These are phyloP conservation scores for Sycophila sp. DNA, from an alignment of 1,140 invertebrate species.

Conservation along the genomic window DNA sequence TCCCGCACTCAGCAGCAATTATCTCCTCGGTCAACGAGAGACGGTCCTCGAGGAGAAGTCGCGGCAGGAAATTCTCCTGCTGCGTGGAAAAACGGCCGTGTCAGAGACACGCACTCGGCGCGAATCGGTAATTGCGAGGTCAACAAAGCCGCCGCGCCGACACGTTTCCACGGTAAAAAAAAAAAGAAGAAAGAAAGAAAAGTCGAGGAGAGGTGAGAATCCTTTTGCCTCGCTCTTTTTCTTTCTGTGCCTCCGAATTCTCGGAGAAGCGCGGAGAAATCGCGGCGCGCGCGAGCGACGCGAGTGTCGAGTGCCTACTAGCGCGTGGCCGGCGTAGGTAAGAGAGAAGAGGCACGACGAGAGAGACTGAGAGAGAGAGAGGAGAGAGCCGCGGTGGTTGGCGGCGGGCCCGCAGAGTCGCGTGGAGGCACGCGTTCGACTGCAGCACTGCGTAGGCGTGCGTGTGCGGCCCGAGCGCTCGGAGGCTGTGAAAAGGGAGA, in stretches of 20 bases:
- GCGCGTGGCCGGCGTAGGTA: slow-evolving; percentile 9
- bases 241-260: background rate
- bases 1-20: background rate
- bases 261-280: background rate
- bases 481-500: slow-evolving; percentile 40
- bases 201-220: no score
- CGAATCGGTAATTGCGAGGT: background rate
- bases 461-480: slow-evolving; percentile 37
- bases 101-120: background rate
- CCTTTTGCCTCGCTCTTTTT: background rate
- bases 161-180: no score
- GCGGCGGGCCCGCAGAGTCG: slow-evolving; percentile 59
- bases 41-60: background rate
- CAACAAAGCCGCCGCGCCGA: background rate
- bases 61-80: no score
- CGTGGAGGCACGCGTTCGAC: slow-evolving; percentile 65
- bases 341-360: background rate
- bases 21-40: background rate
- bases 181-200: no score
- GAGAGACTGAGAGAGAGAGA: background rate
- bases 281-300: background rate
- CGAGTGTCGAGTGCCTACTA: slow-evolving; percentile 21
- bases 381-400: slow-evolving; percentile 48
- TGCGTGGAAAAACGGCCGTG: background rate
- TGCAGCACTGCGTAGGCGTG: slow-evolving; percentile 63